Evolutionary conservation across 2,888 invertebrate species (phyloP).

Genomic region (Scaeva pyrastri): DNA sequence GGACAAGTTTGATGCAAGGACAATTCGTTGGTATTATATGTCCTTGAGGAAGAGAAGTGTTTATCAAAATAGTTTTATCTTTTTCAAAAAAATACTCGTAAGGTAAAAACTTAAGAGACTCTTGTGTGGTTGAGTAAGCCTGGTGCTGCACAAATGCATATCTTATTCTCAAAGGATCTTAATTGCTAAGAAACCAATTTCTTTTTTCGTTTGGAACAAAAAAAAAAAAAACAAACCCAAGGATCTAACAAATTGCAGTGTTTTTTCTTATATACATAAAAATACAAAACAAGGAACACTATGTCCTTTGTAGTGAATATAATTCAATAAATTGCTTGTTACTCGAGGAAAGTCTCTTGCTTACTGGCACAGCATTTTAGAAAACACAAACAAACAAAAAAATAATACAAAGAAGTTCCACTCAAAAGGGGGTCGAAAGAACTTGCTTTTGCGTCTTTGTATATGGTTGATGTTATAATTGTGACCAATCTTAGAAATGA

Average conservation of each 20-base stretch:
- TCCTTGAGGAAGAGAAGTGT: slow-evolving; percentile 44
- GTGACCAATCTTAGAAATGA: no score
- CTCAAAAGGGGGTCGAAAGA: not conserved
- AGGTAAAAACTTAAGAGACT: not conserved
- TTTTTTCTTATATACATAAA: not conserved
- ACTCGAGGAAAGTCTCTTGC: slow-evolving; percentile 23
- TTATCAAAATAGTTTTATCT: slow-evolving; percentile 25
- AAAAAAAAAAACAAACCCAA: no score
- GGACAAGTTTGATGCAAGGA: slow-evolving; percentile 28
- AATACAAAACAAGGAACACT: not conserved
- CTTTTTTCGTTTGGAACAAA: slow-evolving; percentile 2
- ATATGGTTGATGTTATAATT: not conserved
- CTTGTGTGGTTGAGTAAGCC: no score
- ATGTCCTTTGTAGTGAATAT: not conserved
- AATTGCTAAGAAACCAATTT: slow-evolving; percentile 40
- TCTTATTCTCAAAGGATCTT: slow-evolving; percentile 54
- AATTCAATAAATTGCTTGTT: slow-evolving; percentile 55
- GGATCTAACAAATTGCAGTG: slow-evolving; percentile 16
- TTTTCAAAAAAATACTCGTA: not conserved
- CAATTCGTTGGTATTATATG: slow-evolving; percentile 11
- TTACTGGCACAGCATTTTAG: not conserved
- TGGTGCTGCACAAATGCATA: slow-evolving; percentile 30
- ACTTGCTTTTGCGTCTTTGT: not conserved
- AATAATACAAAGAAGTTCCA: not conserved
- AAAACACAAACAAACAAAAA: not conserved